Evolutionary conservation across 1,140 invertebrate genomes (phyloP), one percentile per base, ranked within the genome.

Genomic region (Eumeta japonica): DNA sequence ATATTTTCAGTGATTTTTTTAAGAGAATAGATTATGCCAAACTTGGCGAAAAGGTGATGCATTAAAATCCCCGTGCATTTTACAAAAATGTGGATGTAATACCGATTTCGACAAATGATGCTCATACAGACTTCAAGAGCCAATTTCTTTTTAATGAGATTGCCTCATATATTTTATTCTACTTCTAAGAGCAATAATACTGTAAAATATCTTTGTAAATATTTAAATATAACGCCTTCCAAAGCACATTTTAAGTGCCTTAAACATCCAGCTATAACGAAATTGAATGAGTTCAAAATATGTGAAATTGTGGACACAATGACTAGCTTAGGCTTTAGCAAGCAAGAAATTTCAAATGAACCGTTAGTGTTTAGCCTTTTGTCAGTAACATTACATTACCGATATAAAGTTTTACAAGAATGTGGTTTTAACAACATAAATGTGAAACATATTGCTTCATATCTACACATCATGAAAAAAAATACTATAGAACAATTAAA

Each of bases 401-500:
- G 70, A 11, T 55, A 52, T 38, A 49, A 48, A 50, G 59, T 75
- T 16, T 47, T 76, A 33, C 14, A 57, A 34, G 73, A 76, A 55
- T 72, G 70, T 58, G 68, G 70, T 9, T 37, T 73, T 20, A 27
- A 46, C 30, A 46, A 52, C 19, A 41, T 74, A 24, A 45, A 50
- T 17, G 32, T 50, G n/a, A 29, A 38, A 17, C 34, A 52, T 38
- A 36, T 75, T 30, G 16, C 52, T 27, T 45, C 52, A 37, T 73
- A 70, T 52, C 50, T 76, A 39, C 36, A 43, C 37, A 15, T 74
- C 39, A 35, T 75, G 1, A 65, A 53, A 44, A 49, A 57, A 35
- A 68, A 53, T 46, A 65, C 50, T 16, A 57, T 76, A 24, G 49
- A 39, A 28, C 43, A 68, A 18, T 60, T 79, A 18, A 79, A 72